These are phyloP conservation scores for Alsophila aescularia DNA, from an alignment of 2,888 invertebrate genomes.

Conservation along the genomic window DNA sequence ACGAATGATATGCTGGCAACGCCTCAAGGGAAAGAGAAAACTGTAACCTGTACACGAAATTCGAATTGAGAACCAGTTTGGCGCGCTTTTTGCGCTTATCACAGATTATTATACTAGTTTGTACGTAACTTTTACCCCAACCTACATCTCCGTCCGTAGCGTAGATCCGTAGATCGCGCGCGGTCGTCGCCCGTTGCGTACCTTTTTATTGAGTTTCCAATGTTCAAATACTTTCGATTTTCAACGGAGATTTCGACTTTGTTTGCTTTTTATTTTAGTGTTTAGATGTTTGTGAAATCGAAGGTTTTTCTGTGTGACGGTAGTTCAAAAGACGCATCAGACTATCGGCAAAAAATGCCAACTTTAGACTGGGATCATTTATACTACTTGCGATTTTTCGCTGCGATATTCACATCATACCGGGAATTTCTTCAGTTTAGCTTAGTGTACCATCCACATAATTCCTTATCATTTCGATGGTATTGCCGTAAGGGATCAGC, in stretches of 20 bases:
- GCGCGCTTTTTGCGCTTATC: conserved; percentile 65
- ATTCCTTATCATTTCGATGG: too few relatives aligned
- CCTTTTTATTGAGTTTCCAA: conserved; percentile 60
- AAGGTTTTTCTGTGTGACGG: conserved; percentile 9
- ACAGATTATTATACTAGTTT: conserved; percentile 57
- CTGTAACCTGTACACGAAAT: conserved; percentile 69
- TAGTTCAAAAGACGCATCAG: too few relatives aligned
- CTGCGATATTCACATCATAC: too few relatives aligned
- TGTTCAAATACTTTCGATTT: conserved; percentile 70
- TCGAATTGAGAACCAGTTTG: conserved; percentile 70
- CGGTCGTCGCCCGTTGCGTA: conserved; percentile 36
- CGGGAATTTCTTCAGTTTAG: too few relatives aligned
- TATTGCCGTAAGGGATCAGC: too few relatives aligned
- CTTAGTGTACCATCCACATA: too few relatives aligned
- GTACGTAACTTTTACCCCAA: conserved; percentile 52
- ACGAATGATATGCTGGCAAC: conserved; percentile 22
- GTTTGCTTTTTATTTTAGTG: conserved; percentile 43
- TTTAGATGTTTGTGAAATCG: conserved; percentile 22
- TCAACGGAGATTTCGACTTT: conserved; percentile 37
- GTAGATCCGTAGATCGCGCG: conserved; percentile 27
- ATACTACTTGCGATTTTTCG: too few relatives aligned
- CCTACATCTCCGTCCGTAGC: conserved; percentile 58
- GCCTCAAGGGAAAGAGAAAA: conserved; percentile 66
- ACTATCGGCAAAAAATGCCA: too few relatives aligned
- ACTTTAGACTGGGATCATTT: too few relatives aligned